Base-by-base conservation (phyloP, 2,888 invertebrate species). In the Patella ulyssiponensis region DNA sequence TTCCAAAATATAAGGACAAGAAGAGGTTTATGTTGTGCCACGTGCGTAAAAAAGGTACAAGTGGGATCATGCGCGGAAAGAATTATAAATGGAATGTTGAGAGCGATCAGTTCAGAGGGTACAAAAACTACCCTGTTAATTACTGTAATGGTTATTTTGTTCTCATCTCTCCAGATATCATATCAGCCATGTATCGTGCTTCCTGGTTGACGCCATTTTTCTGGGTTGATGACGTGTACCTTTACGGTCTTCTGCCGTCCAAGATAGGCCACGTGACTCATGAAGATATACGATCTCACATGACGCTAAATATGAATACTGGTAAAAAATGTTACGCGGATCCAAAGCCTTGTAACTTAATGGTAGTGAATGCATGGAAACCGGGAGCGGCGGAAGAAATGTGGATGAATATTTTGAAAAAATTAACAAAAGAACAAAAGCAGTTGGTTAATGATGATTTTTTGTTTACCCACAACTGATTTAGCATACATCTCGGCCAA, bases 211-310 rank as follows among this genome's bases (percentile, higher is more conserved):
- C 90, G 15, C 90, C 89, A 3, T 91, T 90, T 81, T 91, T 91
- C 86, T 91, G 90, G 90, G 86, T 91, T 20, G 91, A 91, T 71
- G 91, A 91, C 79, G 90, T 91, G 14, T 91, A 90, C 76, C 78
- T 90, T 17, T 90, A 87, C 58, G 91, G 91, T 12, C 77, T 90
- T 20, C 82, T 91, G 23, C 86, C 88, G 2, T 78, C 83, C 33
- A 89, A 88, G 74, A 84, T 89, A 9, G 84, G 85, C 1, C 76
- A 82, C 11, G 82, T 88, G 9, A 83, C 77, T 3, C 87, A 85
- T 77, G 77, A 82, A n/a, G 78, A 84, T 69, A 75, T 98, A 83
- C 93, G 97, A 7, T 96, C 96, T 92, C 97, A 97, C 91, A 97
- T 98, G 79, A 97, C 96, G 7, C 93, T 98, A 74, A 97, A 97